Evolutionary conservation across 2,888 invertebrate genomes (phyloP), one percentile per base, ranked within the genome.

Genomic region (Crocallis elinguaria): DNA sequence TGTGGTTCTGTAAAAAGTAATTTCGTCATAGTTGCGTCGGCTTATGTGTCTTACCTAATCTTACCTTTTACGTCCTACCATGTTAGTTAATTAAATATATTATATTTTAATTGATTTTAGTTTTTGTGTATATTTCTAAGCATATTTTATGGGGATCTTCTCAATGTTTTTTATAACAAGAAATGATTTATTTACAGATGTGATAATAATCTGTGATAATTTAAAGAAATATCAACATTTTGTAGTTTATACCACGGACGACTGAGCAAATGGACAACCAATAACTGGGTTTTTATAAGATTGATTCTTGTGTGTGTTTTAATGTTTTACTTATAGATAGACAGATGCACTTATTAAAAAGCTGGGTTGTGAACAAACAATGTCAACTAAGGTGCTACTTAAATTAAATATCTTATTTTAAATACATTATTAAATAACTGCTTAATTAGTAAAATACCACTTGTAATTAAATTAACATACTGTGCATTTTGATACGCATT

Each of bases 141-240:
- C 12, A n/a, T 42, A 49, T 50, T 62, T 51, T 49, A 14, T 50
- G 66, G 71, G 71, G 73, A 70, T 71, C 69, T 67, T 75, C 70
- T 64, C 14, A 46, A 49, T 63, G 21, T 37, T n/a, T n/a, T n/a
- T 23, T 17, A 14, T 14, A 32, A 25, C 33, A 33, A 35, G 13
- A 41, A 32, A 37, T 39, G 14, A 33, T 51, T 37, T 38, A 50
- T 77, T 75, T 77, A 67, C 79, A 79, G 77, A 70, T 73, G 85
- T 85, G 83, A 83, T 85, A 83, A 69, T 73, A 66, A 66, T 76
- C 84, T 86, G 85, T 86, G 85, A 86, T 86, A 85, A 75, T 72
- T 76, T 77, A 43, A 13, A 9, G 25, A 49, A 42, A 44, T 46
- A 30, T 51, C 48, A 44, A 39, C 29, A 37, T 27, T 42, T 19